A percentile compares a stretch with the other conserved stretches of the same genome.
Evolutionary conservation across 2,113 vertebrate genomes (phyloP).

Genomic region (Ictalurus punctatus): DNA sequence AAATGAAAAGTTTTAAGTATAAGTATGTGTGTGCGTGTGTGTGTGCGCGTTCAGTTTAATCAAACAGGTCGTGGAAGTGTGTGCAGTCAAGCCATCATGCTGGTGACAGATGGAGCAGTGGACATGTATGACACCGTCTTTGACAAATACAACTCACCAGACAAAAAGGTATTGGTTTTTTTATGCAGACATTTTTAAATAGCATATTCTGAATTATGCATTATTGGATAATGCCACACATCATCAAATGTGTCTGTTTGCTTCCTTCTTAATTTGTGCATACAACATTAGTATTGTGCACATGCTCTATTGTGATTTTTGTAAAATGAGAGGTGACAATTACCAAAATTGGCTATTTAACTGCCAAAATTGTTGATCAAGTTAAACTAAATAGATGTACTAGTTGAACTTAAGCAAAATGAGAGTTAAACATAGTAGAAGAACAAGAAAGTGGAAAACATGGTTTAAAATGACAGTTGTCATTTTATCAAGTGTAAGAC

Average conservation of each 20-base stretch:
- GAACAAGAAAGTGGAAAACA: not conserved
- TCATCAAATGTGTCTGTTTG: not conserved
- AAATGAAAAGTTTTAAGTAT: not conserved
- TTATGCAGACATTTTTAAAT: not conserved
- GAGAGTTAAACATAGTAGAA: not conserved
- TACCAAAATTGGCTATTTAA: not conserved
- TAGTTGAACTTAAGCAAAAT: not conserved
- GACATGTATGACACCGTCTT: constrained; percentile 95
- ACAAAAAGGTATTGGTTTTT: constrained; percentile 84
- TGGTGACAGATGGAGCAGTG: constrained; percentile 96
- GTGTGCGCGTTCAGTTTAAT: constrained; percentile 81
- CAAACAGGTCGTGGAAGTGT: constrained; percentile 94
- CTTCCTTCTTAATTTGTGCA: not conserved
- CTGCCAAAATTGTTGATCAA: not conserved
- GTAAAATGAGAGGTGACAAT: not conserved
- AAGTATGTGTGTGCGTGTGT: not conserved
- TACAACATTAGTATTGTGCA: not conserved
- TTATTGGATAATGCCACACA: not conserved
- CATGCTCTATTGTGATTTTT: not conserved
- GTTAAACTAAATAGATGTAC: not conserved
- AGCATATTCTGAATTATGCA: not conserved
- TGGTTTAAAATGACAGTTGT: not conserved
- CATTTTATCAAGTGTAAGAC: not conserved
- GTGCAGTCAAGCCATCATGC: constrained; percentile 98
- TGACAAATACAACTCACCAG: constrained; percentile 95